Conservation (phyloP, 1,140 invertebrate genomes). For the Tetramorium alpestre region DNA sequence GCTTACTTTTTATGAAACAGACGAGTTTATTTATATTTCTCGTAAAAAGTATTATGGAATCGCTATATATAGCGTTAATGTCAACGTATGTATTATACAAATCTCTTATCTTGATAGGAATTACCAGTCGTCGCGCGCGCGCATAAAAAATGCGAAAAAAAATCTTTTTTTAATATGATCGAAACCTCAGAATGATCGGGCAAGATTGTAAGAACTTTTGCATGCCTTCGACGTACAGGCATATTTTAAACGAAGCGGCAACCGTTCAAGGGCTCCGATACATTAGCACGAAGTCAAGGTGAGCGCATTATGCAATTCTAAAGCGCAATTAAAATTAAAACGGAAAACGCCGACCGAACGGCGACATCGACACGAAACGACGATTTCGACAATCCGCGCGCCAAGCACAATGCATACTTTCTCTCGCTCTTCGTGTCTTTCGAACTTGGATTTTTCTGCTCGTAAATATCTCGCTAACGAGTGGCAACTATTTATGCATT, state of each 20-base stretch:
- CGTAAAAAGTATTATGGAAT: background rate
- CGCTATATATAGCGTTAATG: background rate
- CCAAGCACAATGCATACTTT: background rate
- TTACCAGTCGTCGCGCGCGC: background rate
- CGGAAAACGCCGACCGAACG: background rate
- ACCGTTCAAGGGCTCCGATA: constrained; percentile 36
- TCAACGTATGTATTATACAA: background rate
- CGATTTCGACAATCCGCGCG: background rate
- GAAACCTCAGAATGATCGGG: background rate
- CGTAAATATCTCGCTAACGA: background rate
- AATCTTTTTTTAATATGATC: background rate
- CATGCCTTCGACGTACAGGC: background rate
- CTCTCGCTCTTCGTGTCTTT: background rate
- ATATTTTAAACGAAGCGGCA: constrained; percentile 30
- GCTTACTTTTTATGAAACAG: background rate
- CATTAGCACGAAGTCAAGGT: constrained; percentile 54
- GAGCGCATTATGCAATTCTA: constrained; percentile 33
- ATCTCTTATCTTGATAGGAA: background rate
- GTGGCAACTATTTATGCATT: background rate
- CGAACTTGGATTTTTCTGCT: background rate
- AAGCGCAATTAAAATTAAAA: constrained; percentile 32
- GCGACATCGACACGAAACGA: background rate
- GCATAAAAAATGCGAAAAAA: background rate
- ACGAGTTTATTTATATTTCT: background rate
- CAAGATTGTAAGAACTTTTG: background rate